A percentile compares a stretch with the other conserved stretches of the same genome.
phyloP scores from a whole-genome alignment of 2,888 invertebrate species.

The Erebia ligea region DNA sequence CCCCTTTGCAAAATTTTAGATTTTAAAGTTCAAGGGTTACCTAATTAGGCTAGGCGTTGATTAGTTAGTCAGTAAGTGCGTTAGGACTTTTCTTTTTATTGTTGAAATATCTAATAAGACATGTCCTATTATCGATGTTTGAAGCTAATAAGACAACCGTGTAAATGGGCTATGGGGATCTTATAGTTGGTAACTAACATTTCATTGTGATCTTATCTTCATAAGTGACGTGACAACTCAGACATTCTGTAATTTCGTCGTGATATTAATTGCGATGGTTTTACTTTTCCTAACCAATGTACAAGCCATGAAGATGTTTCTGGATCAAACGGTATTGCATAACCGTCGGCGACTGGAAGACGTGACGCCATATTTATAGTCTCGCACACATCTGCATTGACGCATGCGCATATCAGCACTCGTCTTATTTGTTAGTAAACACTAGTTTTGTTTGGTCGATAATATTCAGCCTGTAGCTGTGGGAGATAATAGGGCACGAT shows the following conservation, averaged over 20 bases:
- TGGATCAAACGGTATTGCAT: slow-evolving; percentile 68
- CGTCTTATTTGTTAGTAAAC: slow-evolving; percentile 51
- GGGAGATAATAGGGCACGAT: slow-evolving; percentile 33
- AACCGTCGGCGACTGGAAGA: slow-evolving; percentile 61
- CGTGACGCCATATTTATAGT: slow-evolving; percentile 55
- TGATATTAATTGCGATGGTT: slow-evolving; percentile 28
- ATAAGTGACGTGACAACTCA: slow-evolving; percentile 21
- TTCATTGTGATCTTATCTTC: too few species aligned
- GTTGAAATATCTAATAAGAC: not conserved
- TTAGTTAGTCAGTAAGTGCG: too few species aligned
- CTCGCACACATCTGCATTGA: slow-evolving; percentile 41
- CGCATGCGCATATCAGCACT: slow-evolving; percentile 50
- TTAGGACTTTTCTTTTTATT: too few species aligned
- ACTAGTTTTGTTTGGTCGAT: slow-evolving; percentile 53
- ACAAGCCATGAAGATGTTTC: slow-evolving; percentile 53
- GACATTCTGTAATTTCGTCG: slow-evolving; percentile 38
- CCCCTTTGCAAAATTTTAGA: too few species aligned
- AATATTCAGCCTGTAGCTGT: slow-evolving; percentile 34
- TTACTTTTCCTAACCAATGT: not conserved
- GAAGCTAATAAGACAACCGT: not conserved
- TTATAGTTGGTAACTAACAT: slow-evolving; percentile 5
- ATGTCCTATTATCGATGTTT: slow-evolving; percentile 6
- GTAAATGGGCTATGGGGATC: not conserved
- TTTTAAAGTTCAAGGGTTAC: too few species aligned
- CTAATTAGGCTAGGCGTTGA: too few species aligned